Conservation (phyloP, 2,888 invertebrate genomes). For the Dicyrtoma fusca region DNA sequence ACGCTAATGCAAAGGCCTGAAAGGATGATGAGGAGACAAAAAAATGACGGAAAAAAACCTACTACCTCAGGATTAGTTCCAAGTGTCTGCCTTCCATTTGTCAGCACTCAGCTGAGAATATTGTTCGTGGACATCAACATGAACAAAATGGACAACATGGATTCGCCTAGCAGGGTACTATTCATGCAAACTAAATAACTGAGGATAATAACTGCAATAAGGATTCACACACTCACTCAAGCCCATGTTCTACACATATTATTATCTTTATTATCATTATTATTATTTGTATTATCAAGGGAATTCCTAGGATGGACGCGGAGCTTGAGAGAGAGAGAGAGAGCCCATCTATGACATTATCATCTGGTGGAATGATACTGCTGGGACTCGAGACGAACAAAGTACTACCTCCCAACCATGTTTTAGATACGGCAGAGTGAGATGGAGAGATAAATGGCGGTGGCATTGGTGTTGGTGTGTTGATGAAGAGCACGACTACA, state of each 20-base stretch:
- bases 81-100: slow-evolving; percentile 34
- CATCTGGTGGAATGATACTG: no score
- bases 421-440: no score
- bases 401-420: no score
- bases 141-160: slow-evolving; percentile 14
- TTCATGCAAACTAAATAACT: slow-evolving; percentile 22
- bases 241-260: slow-evolving; percentile 3
- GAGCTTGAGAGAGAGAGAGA: no score
- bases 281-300: no score
- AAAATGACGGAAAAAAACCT: slow-evolving; percentile 18
- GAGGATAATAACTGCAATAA: slow-evolving; percentile 12
- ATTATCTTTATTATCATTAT: slow-evolving; percentile 3
- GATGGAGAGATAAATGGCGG: no score
- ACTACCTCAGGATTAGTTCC: slow-evolving; percentile 36
- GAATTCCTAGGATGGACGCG: no score
- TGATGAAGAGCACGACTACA: no score
- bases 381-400: no score
- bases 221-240: slow-evolving; percentile 22
- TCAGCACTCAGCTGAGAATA: slow-evolving; percentile 18
- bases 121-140: slow-evolving; percentile 6
- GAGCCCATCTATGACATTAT: no score
- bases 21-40: slow-evolving; percentile 10
- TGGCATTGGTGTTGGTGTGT: no score
- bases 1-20: background rate
- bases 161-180: slow-evolving; percentile 26